Evolutionary conservation across 2,113 vertebrate species (phyloP), one percentile per base, ranked within the genome.

Genomic region (Circaetus cinerascens): DNA sequence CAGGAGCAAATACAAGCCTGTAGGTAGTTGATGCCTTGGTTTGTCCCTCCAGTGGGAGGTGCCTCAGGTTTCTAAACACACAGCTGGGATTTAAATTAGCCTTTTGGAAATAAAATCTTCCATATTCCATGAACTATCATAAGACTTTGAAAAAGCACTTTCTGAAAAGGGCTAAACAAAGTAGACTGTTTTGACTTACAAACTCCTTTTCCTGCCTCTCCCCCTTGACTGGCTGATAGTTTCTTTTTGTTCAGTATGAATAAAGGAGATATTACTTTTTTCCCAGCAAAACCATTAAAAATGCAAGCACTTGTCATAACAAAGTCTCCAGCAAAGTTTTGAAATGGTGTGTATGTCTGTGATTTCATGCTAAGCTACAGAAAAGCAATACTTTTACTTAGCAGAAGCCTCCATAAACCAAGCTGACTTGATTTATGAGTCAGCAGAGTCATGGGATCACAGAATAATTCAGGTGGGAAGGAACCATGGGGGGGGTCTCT

Each of bases 401-500:
- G 68, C 10, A 64, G 7, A 59, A 15, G 12, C 68, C 46, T 59
- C 25, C 67, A 30, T 38, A 84, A 93, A 60, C 19, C 38, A 84
- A 69, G 10, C 4, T 4, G 2, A 46, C 36, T 86, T 66, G 56
- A 62, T 86, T 82, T 75, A 38, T 78, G 71, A 64, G 62, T 60
- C 68, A 77, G 10, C 34, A 63, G 57, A 72, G 30, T 64, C 48
- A 48, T 26, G 13, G 40, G 17, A 66, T n/a, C 29, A 85, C n/a
- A 72, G 40, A 80, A 23, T 30, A 55, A 26, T 72, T 67, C 41
- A 80, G 38, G 30, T 78, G 84, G 66, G 60, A 74, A 68, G 19
- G 19, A 26, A 38, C 1, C 1, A 0, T 13, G 12, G 8, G 7
- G 1, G 2, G 5, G 26, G 5, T 30, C 17, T 66, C 36, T n/a